Evolutionary conservation across 2,888 invertebrate species (phyloP), one percentile per base, ranked within the genome.

Genomic region (Onthophagus sagittarius): DNA sequence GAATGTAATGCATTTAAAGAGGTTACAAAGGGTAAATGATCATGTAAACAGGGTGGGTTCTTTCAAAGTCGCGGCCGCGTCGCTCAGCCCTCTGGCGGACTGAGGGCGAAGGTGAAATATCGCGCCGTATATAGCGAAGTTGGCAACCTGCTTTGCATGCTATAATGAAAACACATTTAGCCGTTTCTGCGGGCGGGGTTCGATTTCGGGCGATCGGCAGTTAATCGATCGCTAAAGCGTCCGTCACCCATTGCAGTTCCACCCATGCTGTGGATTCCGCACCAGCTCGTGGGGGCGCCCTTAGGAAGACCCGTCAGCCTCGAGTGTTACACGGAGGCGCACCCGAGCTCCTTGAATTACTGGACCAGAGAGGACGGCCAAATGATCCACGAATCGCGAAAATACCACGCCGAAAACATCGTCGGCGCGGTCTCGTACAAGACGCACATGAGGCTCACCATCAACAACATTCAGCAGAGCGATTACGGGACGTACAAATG

Each of bases 401-500:
- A 96, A 84, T 96, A 95, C 84, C 92, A 88, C 80, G 90, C 93
- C 82, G 93, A 93, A 81, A 93, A 92, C 78, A 90, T 89, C 7
- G 85, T 91, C 23, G 92, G 92, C 71, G 80, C 85, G 15, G 94
- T 93, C 0, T 87, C 90, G 0, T 96, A 96, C 84, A 95, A 95
- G 84, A 94, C 93, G 0, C 94, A 95, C 83, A 96, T 96, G 96
- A 90, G 90, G 79, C 88, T 97, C 73, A 91, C 93, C 74, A 94
- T 97, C 79, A 88, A 89, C 80, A 91, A 93, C 83, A 92, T 96
- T 73, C 88, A 92, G 80, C 90, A 89, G 77, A 90, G 89, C 79
- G 96, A 97, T 85, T 95, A 94, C 83, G 96, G 95, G 23, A 93
- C 92, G 71, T 96, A 95, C 85, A 95, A 94, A 84, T 95, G 95